phyloP scores from a whole-genome alignment of 2,888 invertebrate genomes.

The Eristalis tenax region DNA sequence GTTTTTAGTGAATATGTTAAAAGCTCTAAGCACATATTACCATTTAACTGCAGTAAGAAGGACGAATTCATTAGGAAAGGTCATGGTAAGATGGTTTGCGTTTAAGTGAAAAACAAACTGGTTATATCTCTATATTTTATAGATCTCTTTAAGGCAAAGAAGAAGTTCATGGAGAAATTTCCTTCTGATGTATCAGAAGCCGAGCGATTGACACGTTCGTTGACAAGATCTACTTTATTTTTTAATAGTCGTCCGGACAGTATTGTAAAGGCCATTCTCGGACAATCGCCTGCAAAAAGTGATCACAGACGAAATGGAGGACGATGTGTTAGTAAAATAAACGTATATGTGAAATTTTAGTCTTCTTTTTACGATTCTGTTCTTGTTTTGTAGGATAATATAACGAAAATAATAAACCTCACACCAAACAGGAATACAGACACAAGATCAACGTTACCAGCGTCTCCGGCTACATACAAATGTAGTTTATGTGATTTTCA shows the following conservation, averaged over 20 bases:
- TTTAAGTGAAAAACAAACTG: not conserved
- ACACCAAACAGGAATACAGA: slow-evolving; percentile 62
- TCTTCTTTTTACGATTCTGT: slow-evolving; percentile 28
- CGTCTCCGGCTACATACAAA: slow-evolving; percentile 81
- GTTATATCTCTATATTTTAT: not conserved
- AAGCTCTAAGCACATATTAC: slow-evolving; percentile 87
- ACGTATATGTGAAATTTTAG: not conserved
- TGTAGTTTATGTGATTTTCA: slow-evolving; percentile 86
- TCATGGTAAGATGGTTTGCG: slow-evolving; percentile 84
- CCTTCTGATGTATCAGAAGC: slow-evolving; percentile 89
- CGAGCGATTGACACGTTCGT: slow-evolving; percentile 86
- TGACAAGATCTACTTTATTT: slow-evolving; percentile 71
- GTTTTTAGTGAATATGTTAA: slow-evolving; percentile 90
- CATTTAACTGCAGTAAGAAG: slow-evolving; percentile 90
- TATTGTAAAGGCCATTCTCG: slow-evolving; percentile 75
- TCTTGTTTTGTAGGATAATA: slow-evolving; percentile 72
- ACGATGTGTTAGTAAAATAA: slow-evolving; percentile 59
- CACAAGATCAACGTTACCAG: slow-evolving; percentile 17
- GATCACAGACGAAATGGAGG: slow-evolving; percentile 62
- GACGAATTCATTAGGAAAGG: slow-evolving; percentile 92
- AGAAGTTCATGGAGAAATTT: slow-evolving; percentile 89
- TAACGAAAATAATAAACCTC: slow-evolving; percentile 75
- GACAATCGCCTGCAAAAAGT: slow-evolving; percentile 72
- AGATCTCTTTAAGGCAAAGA: slow-evolving; percentile 81
- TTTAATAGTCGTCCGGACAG: slow-evolving; percentile 75